Evolutionary conservation across 2,797 vertebrate genomes (phyloP), one percentile per base, ranked within the genome.

Genomic region (Neopelma chrysocephalum): DNA sequence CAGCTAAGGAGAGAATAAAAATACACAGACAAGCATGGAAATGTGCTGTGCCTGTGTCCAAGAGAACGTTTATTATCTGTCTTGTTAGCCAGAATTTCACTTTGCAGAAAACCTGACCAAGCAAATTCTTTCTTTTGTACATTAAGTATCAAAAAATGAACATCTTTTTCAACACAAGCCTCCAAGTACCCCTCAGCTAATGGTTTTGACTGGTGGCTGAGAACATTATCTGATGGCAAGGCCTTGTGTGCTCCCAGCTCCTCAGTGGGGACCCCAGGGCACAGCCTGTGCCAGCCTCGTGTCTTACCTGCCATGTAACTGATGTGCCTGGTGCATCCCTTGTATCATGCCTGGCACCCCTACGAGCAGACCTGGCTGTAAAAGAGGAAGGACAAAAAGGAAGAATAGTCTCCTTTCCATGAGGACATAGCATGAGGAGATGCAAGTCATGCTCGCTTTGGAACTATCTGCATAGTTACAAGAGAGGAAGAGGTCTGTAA

Each of bases 261-360:
- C 64, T 14, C 5, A 0, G 0, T 0, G 0, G 25, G 22, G 11
- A 66, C 20, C 27, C 26, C 34, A 58, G 43, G 38, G 54, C 42
- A 70, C 48, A 58, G 58, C 34, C 23, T n/a, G 36, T 18, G 54
- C 47, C 82, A 72, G 22, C 26, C 60, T 51, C 2, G 0, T 57
- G 45, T 75, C 97, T 98, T 98, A 99, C 99, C 99, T 99, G 94
- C 99, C 99, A 48, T 99, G 99, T 47, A 99, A 98, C 95, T 98
- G 98, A 96, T 99, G 99, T 26, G 99, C 99, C 97, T 99, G 98
- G 62, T 99, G 97, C 94, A 99, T 96, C 89, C 99, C 99, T 96
- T 98, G 99, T 73, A 99, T 97, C 98, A 99, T 99, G 87, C 99
- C 99, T 8, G 99, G 99, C 80, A 99, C 98, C 73, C 98, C 99